These are phyloP conservation scores for Chloropsis cyanopogon DNA, from an alignment of 2,113 vertebrate genomes.

Conservation along the genomic window DNA sequence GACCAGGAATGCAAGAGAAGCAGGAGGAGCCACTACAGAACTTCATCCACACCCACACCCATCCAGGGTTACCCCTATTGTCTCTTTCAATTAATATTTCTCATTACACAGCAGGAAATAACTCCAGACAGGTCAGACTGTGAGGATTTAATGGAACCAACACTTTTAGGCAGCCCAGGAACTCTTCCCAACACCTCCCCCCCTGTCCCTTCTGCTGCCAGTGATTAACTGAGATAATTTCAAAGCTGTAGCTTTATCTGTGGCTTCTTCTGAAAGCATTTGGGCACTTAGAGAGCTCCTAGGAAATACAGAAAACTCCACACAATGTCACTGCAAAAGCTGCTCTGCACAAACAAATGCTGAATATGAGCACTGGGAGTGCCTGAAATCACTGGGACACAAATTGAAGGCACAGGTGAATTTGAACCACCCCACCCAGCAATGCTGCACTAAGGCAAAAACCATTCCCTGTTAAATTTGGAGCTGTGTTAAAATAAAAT, in stretches of 20 bases:
- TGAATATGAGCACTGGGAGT: background rate
- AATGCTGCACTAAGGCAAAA: background rate
- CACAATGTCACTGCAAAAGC: background rate
- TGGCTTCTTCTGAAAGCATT: background rate
- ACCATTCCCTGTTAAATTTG: background rate
- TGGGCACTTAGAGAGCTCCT: background rate
- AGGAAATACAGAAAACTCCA: background rate
- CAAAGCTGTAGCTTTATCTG: background rate
- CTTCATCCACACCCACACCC: background rate
- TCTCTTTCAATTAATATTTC: background rate
- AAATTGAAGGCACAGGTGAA: background rate
- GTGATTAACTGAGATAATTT: background rate
- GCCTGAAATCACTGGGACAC: background rate
- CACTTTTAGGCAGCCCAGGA: background rate
- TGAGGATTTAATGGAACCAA: background rate
- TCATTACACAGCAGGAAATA: background rate
- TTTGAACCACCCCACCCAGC: background rate
- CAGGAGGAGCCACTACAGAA: background rate
- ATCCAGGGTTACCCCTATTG: background rate
- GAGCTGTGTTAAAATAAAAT: background rate
- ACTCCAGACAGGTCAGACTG: background rate
- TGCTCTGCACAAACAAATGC: background rate
- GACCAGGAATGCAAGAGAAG: background rate
- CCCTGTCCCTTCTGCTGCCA: background rate
- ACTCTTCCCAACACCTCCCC: background rate